Percentiles rank a stretch among this genome's conserved stretches.
Evolutionary conservation across 2,113 vertebrate genomes (phyloP).

Genomic region (Elephas maximus): DNA sequence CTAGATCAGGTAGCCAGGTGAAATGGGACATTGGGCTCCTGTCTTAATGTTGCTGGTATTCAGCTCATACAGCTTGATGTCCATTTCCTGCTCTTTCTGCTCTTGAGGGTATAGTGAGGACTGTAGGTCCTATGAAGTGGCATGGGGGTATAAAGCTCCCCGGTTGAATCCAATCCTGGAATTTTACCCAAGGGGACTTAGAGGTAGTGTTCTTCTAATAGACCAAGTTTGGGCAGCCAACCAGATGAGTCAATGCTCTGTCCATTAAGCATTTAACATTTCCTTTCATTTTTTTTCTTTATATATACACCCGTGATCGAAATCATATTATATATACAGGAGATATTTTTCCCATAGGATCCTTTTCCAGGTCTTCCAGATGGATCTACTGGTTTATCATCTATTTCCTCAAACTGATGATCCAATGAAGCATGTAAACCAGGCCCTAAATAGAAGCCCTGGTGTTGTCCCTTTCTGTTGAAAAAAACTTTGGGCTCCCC

Average conservation of each 20-base stretch:
- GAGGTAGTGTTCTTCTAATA: constrained; percentile 10
- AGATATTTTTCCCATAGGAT: not conserved
- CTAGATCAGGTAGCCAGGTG: not conserved
- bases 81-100: not conserved
- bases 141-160: not conserved
- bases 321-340: constrained; percentile 13
- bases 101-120: not conserved
- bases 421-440: constrained; percentile 39
- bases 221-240: constrained; percentile 17
- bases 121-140: not conserved
- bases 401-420: not conserved
- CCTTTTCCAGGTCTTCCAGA: not conserved
- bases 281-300: constrained; percentile 56
- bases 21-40: not conserved
- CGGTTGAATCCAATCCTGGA: not conserved
- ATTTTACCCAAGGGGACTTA: constrained; percentile 27
- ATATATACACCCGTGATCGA: not conserved
- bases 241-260: not conserved
- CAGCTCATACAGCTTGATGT: not conserved
- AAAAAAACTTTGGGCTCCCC: constrained; percentile 44
- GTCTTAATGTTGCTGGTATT: constrained; percentile 22
- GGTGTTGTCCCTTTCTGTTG: not conserved
- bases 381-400: not conserved
- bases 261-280: constrained; percentile 47
- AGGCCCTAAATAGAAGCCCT: constrained; percentile 1